A percentile compares a stretch with the other conserved stretches of the same genome.
phyloP scores from a whole-genome alignment of 1,140 invertebrate species.

The Lysiphlebus fabarum region DNA sequence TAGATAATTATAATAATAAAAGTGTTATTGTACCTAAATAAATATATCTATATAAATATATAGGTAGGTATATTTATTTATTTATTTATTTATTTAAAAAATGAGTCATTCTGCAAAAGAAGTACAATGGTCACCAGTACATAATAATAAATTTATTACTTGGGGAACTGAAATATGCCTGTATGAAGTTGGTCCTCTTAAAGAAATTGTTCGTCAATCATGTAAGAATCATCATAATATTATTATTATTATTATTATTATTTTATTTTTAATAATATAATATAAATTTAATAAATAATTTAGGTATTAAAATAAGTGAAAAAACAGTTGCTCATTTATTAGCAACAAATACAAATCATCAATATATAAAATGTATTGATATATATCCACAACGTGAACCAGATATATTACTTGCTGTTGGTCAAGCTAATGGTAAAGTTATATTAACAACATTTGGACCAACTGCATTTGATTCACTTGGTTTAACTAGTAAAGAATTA shows the following conservation, averaged over 20 bases:
- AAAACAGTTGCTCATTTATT: constrained; percentile 65
- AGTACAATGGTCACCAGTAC: constrained; percentile 76
- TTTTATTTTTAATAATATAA: no score
- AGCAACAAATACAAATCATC: constrained; percentile 64
- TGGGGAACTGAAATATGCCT: constrained; percentile 83
- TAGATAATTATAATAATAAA: constrained; percentile 6
- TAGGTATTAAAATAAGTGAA: constrained; percentile 68
- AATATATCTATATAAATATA: no score
- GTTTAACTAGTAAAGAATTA: constrained; percentile 75
- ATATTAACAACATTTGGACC: constrained; percentile 76
- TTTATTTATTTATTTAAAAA: no score
- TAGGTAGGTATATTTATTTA: no score
- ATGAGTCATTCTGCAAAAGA: constrained; percentile 46
- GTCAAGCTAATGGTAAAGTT: constrained; percentile 82
- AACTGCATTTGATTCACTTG: constrained; percentile 63
- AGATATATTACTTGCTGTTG: constrained; percentile 79
- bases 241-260: constrained; percentile 5
- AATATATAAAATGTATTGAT: constrained; percentile 75
- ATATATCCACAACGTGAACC: constrained; percentile 69
- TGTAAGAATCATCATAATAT: constrained; percentile 50
- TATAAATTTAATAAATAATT: constrained; percentile 38
- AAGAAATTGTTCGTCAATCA: constrained; percentile 58
- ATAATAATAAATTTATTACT: constrained; percentile 76
- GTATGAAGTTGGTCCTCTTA: constrained; percentile 69
- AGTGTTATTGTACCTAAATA: no score